Percentiles rank a stretch among this genome's conserved stretches.
Conservation (phyloP, 2,797 vertebrate genomes). For the Chanos chanos region DNA sequence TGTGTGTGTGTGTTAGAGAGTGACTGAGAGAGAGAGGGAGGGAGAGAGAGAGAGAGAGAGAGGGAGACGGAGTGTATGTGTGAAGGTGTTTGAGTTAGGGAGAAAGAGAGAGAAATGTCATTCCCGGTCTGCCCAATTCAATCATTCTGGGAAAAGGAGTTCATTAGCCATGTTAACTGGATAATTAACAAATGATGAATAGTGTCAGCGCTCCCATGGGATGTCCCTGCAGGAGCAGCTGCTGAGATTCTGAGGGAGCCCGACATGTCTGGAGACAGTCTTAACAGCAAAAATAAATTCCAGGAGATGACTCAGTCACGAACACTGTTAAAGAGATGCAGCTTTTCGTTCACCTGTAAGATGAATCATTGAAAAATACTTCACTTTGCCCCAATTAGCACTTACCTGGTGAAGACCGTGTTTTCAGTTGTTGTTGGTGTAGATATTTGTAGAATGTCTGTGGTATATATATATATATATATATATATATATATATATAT, state of each 20-base stretch:
- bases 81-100: too few relatives aligned
- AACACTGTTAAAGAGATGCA: slow-evolving; percentile 15
- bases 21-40: neutral
- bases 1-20: too few relatives aligned
- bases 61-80: too few relatives aligned
- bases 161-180: slow-evolving; percentile 54
- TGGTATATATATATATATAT: too few relatives aligned
- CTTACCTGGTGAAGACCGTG: too few relatives aligned
- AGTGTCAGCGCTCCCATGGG: slow-evolving; percentile 46
- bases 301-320: slow-evolving; percentile 36
- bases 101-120: slow-evolving; percentile 41
- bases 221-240: slow-evolving; percentile 41
- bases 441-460: too few relatives aligned
- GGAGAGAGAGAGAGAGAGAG: slow-evolving; percentile 26
- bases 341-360: slow-evolving; percentile 38
- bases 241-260: slow-evolving; percentile 39
- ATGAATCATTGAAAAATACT: neutral
- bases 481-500: too few relatives aligned
- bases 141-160: slow-evolving; percentile 48
- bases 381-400: too few relatives aligned
- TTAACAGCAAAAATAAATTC: slow-evolving; percentile 44
- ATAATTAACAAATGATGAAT: slow-evolving; percentile 59
- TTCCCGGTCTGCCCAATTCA: slow-evolving; percentile 43
- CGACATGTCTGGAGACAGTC: slow-evolving; percentile 1
- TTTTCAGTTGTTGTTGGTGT: too few relatives aligned